Conservation (phyloP, 2,113 vertebrate species). For the Mustelus asterias region DNA sequence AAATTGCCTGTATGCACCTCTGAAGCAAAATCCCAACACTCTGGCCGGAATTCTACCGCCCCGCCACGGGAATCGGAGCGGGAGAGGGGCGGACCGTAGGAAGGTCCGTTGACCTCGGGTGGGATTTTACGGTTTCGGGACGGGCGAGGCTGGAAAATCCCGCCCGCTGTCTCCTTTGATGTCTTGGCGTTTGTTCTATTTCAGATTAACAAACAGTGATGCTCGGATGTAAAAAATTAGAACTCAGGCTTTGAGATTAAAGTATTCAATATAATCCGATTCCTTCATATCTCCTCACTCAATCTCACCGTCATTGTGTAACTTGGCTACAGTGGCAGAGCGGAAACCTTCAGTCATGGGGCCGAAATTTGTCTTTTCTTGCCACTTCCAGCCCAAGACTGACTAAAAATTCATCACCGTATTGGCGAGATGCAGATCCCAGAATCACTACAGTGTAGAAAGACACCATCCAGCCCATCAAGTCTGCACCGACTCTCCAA, state of each 20-base stretch:
- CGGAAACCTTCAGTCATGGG: background rate
- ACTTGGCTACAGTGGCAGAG: background rate
- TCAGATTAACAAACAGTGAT: background rate
- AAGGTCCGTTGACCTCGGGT: too few relatives aligned
- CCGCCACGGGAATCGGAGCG: too few relatives aligned
- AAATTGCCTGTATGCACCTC: conserved; percentile 28
- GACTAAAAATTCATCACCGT: background rate
- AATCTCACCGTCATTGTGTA: background rate
- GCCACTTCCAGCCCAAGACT: background rate
- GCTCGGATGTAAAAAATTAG: background rate
- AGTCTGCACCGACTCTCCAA: too few relatives aligned
- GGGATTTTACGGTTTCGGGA: too few relatives aligned
- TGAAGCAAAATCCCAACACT: background rate
- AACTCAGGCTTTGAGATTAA: background rate
- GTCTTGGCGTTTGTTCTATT: too few relatives aligned
- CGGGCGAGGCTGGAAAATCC: background rate
- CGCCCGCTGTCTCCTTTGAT: background rate
- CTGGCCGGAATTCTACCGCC: too few relatives aligned
- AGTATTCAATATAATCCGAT: background rate
- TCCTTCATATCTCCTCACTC: background rate
- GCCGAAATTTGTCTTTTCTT: background rate
- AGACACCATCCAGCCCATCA: too few relatives aligned
- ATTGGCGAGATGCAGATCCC: background rate
- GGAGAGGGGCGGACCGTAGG: too few relatives aligned
- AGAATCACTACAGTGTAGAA: too few relatives aligned